Conservation (phyloP, 2,113 vertebrate species). For the Campylomormyrus numenius region DNA sequence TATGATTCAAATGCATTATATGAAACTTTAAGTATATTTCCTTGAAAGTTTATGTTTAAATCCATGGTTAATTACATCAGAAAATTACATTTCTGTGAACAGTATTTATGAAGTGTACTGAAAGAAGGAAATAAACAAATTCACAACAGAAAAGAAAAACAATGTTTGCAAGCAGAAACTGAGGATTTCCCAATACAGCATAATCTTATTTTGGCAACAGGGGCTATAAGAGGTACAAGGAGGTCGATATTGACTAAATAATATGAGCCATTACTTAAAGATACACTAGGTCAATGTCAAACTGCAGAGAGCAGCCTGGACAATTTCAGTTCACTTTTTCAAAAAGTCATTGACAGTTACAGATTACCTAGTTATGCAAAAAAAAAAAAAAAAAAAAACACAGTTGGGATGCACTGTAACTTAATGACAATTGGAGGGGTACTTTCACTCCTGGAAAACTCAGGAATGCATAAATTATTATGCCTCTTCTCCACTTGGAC, state of each 20-base stretch:
- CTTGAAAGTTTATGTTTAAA: neutral
- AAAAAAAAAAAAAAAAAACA: no score
- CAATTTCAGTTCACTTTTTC: neutral
- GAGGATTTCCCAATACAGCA: neutral
- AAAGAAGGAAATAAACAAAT: neutral
- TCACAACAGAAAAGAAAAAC: neutral
- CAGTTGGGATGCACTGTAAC: neutral
- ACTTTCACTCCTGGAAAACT: neutral
- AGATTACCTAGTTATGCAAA: neutral
- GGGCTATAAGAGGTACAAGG: neutral
- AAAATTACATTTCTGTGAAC: neutral
- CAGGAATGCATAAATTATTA: neutral
- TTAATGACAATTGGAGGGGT: neutral
- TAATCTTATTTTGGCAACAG: neutral
- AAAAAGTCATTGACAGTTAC: neutral
- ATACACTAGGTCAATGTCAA: neutral
- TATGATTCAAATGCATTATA: neutral
- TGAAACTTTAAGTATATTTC: neutral
- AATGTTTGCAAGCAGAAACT: conserved; percentile 2
- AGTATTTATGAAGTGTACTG: neutral
- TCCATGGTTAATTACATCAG: neutral
- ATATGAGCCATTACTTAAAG: neutral
- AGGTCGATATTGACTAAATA: conserved; percentile 8
- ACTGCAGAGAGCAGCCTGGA: neutral
- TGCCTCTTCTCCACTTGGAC: neutral